Percentiles rank a stretch among this genome's conserved stretches.
Conservation (phyloP, 2,113 vertebrate genomes). For the Lanius ludovicianus region DNA sequence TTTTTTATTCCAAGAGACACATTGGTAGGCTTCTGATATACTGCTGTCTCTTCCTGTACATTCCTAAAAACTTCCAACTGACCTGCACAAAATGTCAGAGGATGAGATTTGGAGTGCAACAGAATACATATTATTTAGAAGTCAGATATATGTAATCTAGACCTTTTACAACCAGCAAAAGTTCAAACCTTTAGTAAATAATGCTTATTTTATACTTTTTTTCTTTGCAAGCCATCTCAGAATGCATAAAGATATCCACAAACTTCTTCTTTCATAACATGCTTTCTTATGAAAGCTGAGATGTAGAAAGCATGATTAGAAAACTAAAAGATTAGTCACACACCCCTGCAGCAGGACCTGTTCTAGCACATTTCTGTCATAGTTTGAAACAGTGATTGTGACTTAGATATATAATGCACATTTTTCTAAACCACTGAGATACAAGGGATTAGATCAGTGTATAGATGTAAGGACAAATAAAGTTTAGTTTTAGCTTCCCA, state of each 20-base stretch:
- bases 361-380: conserved; percentile 56
- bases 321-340: conserved; percentile 33
- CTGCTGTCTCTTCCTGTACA: background rate
- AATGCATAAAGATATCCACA: background rate
- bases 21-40: background rate
- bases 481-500: background rate
- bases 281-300: background rate
- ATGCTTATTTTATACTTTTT: background rate
- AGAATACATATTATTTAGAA: background rate
- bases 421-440: background rate
- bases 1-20: background rate
- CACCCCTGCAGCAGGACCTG: conserved; percentile 33
- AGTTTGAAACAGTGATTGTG: background rate
- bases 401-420: background rate
- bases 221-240: background rate
- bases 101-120: background rate
- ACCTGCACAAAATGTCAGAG: background rate
- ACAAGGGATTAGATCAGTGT: background rate
- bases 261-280: background rate
- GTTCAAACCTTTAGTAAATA: background rate
- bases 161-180: background rate
- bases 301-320: background rate
- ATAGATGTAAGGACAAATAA: background rate
- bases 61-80: background rate
- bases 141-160: background rate